Base-by-base conservation (phyloP, 1,140 invertebrate genomes). In the Drosophila mauritiana region DNA sequence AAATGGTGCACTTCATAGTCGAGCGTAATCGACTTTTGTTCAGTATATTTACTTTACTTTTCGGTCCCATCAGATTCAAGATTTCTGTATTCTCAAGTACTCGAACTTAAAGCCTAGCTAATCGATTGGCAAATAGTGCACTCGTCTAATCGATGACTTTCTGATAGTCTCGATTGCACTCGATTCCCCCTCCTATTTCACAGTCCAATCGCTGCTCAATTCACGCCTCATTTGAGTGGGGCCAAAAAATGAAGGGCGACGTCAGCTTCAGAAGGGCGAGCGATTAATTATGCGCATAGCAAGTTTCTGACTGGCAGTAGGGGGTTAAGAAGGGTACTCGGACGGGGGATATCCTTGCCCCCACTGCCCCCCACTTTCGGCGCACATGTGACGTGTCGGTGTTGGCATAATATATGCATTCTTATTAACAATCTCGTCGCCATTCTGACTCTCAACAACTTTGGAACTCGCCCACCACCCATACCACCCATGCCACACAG, bases 361-460 rank as follows among this genome's bases (percentile, higher is more conserved):
- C 40, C 20, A 22, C 20, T 22, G 20, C 20, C 11, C 27, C 12
- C 40, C 15, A 11, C 40, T 25, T 31, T 6, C 22, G 20, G 22
- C 57, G 36, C 56, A 62, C 56, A 62, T 74, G 72, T 74, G 69
- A 52, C 67, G 46, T 51, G 63, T 69, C 57, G 72, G 72, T 45
- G 72, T 65, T 78, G 84, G 76, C 72, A 88, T 88, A 88, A 88
- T 89, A 88, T 84, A 88, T 88, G 84, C 84, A 82, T 78, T 88
- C 84, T 89, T 88, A 88, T 88, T 88, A 88, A 88, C 83, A 88
- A 88, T 88, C 85, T 89, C 83, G 84, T 85, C 81, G 84, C 84
- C 75, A 79, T 56, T 68, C 57, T 77, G 67, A 65, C 68, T 69
- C 78, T 78, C 78, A 65, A 70, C 82, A 85, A 78, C 82, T 85